A percentile compares a stretch with the other conserved stretches of the same genome.
Evolutionary conservation across 2,113 vertebrate genomes (phyloP).

Genomic region (Pterophyllum scalare): DNA sequence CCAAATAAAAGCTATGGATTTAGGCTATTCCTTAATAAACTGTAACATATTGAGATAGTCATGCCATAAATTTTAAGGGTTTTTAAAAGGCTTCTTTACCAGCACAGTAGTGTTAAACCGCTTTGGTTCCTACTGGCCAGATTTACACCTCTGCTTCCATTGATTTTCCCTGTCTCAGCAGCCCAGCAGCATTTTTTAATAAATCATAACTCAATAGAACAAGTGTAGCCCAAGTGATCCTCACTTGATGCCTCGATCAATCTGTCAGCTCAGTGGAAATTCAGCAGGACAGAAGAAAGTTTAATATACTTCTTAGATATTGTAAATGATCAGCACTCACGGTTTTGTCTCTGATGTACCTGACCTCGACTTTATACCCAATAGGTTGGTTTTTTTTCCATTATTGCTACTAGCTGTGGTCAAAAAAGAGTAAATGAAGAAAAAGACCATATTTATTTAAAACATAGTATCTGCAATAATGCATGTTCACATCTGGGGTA

Average conservation of each 20-base stretch:
- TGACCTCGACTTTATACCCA: background rate
- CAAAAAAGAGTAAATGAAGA: background rate
- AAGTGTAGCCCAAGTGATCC: conserved; percentile 59
- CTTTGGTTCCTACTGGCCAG: conserved; percentile 39
- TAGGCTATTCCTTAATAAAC: background rate
- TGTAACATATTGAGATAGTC: conserved; percentile 20
- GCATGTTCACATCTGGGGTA: conserved; percentile 26
- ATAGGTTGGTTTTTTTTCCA: background rate
- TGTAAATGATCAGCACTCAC: conserved; percentile 20
- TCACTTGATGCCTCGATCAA: conserved; percentile 34
- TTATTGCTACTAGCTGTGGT: background rate
- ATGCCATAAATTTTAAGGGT: conserved; percentile 55
- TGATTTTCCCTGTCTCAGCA: conserved; percentile 60
- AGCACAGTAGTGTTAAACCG: conserved; percentile 23
- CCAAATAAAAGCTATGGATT: conserved; percentile 41
- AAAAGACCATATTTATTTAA: background rate
- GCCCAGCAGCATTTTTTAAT: conserved; percentile 56
- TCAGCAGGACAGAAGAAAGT: conserved; percentile 24
- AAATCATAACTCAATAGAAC: conserved; percentile 68
- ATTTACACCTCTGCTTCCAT: conserved; percentile 70
- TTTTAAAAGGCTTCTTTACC: conserved; percentile 54
- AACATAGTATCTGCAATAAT: conserved; percentile 2
- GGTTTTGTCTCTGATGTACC: background rate
- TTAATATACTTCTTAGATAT: conserved; percentile 29
- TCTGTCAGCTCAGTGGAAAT: conserved; percentile 45